Evolutionary conservation across 2,888 invertebrate genomes (phyloP).

Genomic region (Sesia apiformis): DNA sequence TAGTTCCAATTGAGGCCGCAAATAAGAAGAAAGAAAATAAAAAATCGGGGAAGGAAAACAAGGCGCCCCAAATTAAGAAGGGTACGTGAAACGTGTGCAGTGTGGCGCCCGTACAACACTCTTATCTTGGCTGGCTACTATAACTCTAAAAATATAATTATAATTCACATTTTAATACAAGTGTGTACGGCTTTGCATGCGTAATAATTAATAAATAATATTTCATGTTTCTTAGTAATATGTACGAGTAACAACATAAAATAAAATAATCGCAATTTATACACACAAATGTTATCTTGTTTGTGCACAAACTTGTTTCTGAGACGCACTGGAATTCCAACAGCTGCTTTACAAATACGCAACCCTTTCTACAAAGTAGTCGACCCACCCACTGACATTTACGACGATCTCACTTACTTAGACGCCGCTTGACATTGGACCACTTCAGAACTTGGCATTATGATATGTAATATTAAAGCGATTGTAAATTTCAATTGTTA

Average conservation of each 20-base stretch:
- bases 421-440: conserved; percentile 42
- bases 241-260: too few species aligned
- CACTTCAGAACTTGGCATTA: conserved; percentile 39
- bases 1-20: conserved; percentile 43
- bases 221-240: too few species aligned
- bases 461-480: conserved; percentile 28
- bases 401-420: conserved; percentile 35
- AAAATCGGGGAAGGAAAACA: conserved; percentile 60
- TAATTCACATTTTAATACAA: too few species aligned
- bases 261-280: neutral
- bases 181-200: too few species aligned
- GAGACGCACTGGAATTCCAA: conserved; percentile 28
- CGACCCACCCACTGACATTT: conserved; percentile 53
- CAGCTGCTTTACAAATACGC: conserved; percentile 22
- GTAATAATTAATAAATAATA: too few species aligned
- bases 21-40: conserved; percentile 57
- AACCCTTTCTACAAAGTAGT: conserved; percentile 28
- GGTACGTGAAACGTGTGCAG: conserved; percentile 49
- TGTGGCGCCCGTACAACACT: conserved; percentile 2
- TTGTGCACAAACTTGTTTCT: conserved; percentile 11
- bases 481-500: conserved; percentile 35
- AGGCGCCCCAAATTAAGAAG: conserved; percentile 47
- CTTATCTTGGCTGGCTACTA: conserved; percentile 11
- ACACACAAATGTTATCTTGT: neutral
- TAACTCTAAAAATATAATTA: too few species aligned